Percentiles rank a stretch among this genome's conserved stretches.
Evolutionary conservation across 2,888 invertebrate genomes (phyloP).

Genomic region (Thumatha senex): DNA sequence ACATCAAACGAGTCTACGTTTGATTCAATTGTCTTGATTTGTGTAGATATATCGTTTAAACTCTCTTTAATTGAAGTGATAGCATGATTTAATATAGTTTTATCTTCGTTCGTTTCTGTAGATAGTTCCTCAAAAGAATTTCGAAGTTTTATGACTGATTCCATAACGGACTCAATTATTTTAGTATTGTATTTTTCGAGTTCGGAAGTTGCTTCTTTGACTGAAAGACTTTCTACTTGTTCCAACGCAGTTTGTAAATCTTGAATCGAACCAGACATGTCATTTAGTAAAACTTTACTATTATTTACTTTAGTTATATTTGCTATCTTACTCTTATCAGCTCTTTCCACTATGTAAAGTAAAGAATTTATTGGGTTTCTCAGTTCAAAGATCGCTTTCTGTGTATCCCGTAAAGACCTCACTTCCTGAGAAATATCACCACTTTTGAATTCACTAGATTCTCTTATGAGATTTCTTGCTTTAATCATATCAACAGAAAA

Average conservation of each 20-base stretch:
- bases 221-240: slow-evolving; percentile 76
- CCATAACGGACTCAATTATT: slow-evolving; percentile 85
- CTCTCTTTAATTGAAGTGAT: slow-evolving; percentile 61
- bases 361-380: slow-evolving; percentile 64
- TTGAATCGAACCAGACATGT: slow-evolving; percentile 76
- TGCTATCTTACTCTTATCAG: slow-evolving; percentile 49
- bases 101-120: slow-evolving; percentile 50
- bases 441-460: slow-evolving; percentile 60
- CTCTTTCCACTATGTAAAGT: slow-evolving; percentile 60
- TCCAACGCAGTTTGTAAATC: slow-evolving; percentile 75
- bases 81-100: slow-evolving; percentile 54
- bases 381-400: slow-evolving; percentile 69
- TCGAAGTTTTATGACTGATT: slow-evolving; percentile 85
- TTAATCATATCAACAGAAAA: slow-evolving; percentile 81
- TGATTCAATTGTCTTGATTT: slow-evolving; percentile 56
- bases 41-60: slow-evolving; percentile 59
- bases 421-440: slow-evolving; percentile 57
- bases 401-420: slow-evolving; percentile 68
- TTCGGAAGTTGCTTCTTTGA: slow-evolving; percentile 73
- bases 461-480: slow-evolving; percentile 61
- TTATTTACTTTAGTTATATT: slow-evolving; percentile 49
- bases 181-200: slow-evolving; percentile 80
- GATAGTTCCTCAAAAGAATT: slow-evolving; percentile 81
- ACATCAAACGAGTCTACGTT: slow-evolving; percentile 66
- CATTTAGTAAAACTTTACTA: slow-evolving; percentile 65